These are phyloP conservation scores for Tolmerus cingulatus DNA, from an alignment of 2,888 invertebrate genomes.

Conservation along the genomic window DNA sequence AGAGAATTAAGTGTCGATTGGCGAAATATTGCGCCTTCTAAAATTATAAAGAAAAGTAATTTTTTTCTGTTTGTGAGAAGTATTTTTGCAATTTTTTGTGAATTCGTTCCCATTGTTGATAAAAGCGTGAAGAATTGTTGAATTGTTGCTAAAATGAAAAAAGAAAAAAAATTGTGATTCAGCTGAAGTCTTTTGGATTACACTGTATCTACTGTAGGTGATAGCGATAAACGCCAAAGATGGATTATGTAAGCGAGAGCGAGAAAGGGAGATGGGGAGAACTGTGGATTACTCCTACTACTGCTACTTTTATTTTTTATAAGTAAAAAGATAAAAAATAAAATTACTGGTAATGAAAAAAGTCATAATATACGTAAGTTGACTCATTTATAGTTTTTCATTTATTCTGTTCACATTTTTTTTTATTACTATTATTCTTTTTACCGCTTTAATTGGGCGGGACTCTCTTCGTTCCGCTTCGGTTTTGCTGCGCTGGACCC, in stretches of 20 bases:
- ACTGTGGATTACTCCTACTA: conserved; percentile 25
- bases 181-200: conserved; percentile 15
- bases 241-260: conserved; percentile 9
- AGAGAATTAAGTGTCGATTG: background rate
- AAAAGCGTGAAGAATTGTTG: background rate
- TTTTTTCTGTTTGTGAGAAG: background rate
- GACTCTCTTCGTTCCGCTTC: background rate
- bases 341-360: conserved; percentile 13
- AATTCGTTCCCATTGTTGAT: background rate
- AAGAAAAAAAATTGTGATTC: background rate
- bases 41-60: background rate
- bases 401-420: background rate
- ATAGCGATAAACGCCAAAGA: conserved; percentile 30
- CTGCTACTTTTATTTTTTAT: background rate
- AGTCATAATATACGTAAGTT: conserved; percentile 36
- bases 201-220: conserved; percentile 12
- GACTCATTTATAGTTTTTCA: conserved; percentile 10
- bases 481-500: background rate
- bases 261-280: background rate
- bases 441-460: background rate
- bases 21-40: background rate
- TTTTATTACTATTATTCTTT: background rate
- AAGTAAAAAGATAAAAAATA: conserved; percentile 7
- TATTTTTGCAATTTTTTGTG: background rate
- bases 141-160: background rate